These are phyloP conservation scores for Delia radicum DNA, from an alignment of 1,140 invertebrate species.

Conservation along the genomic window DNA sequence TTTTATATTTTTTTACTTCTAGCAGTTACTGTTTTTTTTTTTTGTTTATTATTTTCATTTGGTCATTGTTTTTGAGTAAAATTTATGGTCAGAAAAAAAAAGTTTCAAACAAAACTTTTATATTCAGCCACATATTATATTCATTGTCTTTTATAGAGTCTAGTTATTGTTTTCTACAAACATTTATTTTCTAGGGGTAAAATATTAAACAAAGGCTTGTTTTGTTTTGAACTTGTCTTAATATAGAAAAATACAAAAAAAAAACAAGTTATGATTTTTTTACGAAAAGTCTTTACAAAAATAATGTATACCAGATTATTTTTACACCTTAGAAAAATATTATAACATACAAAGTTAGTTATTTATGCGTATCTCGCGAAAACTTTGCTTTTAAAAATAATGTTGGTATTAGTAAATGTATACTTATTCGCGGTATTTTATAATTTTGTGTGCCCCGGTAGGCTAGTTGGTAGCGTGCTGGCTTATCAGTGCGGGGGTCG, in stretches of 20 bases:
- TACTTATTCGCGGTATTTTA: too few relatives aligned
- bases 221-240: background rate
- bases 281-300: background rate
- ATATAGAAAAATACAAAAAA: background rate
- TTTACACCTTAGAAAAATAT: too few relatives aligned
- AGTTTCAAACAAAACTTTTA: slow-evolving; percentile 7
- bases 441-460: too few relatives aligned
- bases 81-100: slow-evolving; percentile 16
- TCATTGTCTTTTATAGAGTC: slow-evolving; percentile 19
- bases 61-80: slow-evolving; percentile 5
- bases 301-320: background rate
- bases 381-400: too few relatives aligned
- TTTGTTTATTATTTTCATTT: background rate
- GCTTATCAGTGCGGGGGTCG: too few relatives aligned
- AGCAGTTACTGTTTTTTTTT: background rate
- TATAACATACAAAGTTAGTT: too few relatives aligned
- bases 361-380: too few relatives aligned
- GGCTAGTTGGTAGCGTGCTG: too few relatives aligned
- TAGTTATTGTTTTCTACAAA: background rate
- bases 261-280: background rate
- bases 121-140: background rate
- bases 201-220: slow-evolving; percentile 15
- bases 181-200: background rate
- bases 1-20: background rate
- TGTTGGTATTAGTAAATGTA: too few relatives aligned